phyloP scores from a whole-genome alignment of 23 tunicate species.

The Corella eumyota region DNA sequence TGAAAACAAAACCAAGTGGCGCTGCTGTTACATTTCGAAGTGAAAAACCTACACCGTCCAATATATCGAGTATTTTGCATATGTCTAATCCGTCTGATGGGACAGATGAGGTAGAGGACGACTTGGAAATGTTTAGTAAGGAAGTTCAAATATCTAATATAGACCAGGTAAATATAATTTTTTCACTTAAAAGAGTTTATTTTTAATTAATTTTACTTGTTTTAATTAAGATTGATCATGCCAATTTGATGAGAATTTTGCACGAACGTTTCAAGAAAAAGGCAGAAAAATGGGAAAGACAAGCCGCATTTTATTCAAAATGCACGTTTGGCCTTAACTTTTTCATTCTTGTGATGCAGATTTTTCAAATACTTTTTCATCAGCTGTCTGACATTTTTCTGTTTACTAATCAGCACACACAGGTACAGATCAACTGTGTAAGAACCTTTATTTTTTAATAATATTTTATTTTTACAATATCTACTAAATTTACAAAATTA shows the following conservation, averaged over 20 bases:
- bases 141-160: slow-evolving; percentile 49
- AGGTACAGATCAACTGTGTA: background rate
- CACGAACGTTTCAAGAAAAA: slow-evolving; percentile 67
- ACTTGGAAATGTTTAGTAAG: slow-evolving; percentile 36
- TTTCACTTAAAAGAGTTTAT: too few species aligned
- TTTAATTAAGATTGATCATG: slow-evolving; percentile 57
- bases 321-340: slow-evolving; percentile 57
- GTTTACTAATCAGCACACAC: background rate
- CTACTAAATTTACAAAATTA: background rate
- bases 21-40: background rate
- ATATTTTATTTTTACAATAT: background rate
- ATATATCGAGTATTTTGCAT: too few species aligned
- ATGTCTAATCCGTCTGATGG: slow-evolving; percentile 8
- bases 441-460: background rate
- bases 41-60: too few species aligned
- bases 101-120: slow-evolving; percentile 44
- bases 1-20: background rate
- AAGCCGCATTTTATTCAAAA: slow-evolving; percentile 38
- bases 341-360: slow-evolving; percentile 49
- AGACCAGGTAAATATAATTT: slow-evolving; percentile 24
- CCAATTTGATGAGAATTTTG: slow-evolving; percentile 43
- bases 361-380: slow-evolving; percentile 57
- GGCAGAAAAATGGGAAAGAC: slow-evolving; percentile 51
- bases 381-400: slow-evolving; percentile 36
- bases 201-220: too few species aligned